Percentiles rank a stretch among this genome's conserved stretches.
phyloP scores from a whole-genome alignment of 2,888 invertebrate species.

The Drosophila sordidapex region DNA sequence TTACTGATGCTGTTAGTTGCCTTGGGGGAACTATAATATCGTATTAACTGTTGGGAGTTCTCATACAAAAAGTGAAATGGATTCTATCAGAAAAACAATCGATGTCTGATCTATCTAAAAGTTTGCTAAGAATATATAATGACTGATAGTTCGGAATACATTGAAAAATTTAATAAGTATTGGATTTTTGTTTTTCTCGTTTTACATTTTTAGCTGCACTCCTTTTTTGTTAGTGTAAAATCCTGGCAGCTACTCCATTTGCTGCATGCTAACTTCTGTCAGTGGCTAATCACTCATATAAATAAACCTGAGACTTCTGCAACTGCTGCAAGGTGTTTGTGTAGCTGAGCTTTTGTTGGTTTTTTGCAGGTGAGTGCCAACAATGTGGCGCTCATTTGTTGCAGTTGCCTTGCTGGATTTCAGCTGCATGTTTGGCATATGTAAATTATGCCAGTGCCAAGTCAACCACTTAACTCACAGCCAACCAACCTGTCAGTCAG shows the following conservation, averaged over 20 bases:
- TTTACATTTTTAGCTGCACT: background rate
- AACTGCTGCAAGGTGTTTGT: conserved; percentile 21
- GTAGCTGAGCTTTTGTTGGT: conserved; percentile 10
- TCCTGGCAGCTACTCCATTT: background rate
- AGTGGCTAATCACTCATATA: conserved; percentile 78
- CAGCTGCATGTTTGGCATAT: conserved; percentile 68
- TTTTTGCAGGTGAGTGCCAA: conserved; percentile 51
- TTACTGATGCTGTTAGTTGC: background rate
- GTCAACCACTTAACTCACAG: conserved; percentile 68
- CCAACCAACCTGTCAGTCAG: background rate
- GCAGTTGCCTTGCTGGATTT: conserved; percentile 22
- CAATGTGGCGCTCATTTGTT: conserved; percentile 58
- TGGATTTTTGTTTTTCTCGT: fast-evolving
- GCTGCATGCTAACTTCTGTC: conserved; percentile 29
- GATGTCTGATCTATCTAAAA: background rate
- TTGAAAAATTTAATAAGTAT: no score
- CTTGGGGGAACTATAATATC: no score
- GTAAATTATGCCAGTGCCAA: conserved; percentile 79
- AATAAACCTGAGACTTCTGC: conserved; percentile 56
- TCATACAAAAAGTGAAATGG: no score
- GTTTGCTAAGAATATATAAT: no score
- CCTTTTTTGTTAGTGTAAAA: background rate
- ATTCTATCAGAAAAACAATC: no score
- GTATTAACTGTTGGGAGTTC: no score
- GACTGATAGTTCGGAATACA: no score